Base-by-base conservation (phyloP, 2,888 invertebrate genomes). In the Drosophila dives region DNA sequence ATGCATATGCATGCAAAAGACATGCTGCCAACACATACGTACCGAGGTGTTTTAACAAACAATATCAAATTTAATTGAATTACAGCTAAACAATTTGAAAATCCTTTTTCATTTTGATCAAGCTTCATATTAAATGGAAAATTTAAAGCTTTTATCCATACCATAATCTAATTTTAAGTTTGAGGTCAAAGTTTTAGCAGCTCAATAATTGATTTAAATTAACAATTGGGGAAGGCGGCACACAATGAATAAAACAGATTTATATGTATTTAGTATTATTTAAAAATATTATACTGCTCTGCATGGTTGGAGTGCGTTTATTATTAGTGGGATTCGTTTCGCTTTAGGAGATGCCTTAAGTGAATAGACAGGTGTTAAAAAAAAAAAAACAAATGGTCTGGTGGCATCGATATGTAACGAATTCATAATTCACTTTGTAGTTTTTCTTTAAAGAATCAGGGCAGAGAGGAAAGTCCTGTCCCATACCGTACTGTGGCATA, bases 1-100 rank as follows among this genome's bases (percentile, higher is more conserved):
- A 59, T 64, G 78, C 75, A 78, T 29, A 62, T 45, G 45, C 75
- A 51, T 72, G 66, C 69, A 78, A n/a, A 62, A 69, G 59, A 65
- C 61, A 75, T 51, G 63, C 48, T 77, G 62, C 58, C 69, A 63
- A 59, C 59, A 23, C 23, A 15, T 2, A 38, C n/a, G 8, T 4
- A 26, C 12, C n/a, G 20, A 55, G 38, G 55, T 55, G 38, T 55
- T 55, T 55, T 8, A 55, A 38, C 55, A 38, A 38, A 55, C 55
- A 55, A 38, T n/a, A 55, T 38, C 3, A 55, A 55, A 38, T 55
- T 49, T 59, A 49, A 49, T 23, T 59, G 23, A 59, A 34, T 49
- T 49, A 59, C 48, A n/a, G 49, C 59, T 49, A 49, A 59, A 3
- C 49, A 59, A 15, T 49, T 23, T 49, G 33, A n/a, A 34, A 49